Base-by-base conservation (phyloP, 2,888 invertebrate species). In the Habroteleia sp. region DNA sequence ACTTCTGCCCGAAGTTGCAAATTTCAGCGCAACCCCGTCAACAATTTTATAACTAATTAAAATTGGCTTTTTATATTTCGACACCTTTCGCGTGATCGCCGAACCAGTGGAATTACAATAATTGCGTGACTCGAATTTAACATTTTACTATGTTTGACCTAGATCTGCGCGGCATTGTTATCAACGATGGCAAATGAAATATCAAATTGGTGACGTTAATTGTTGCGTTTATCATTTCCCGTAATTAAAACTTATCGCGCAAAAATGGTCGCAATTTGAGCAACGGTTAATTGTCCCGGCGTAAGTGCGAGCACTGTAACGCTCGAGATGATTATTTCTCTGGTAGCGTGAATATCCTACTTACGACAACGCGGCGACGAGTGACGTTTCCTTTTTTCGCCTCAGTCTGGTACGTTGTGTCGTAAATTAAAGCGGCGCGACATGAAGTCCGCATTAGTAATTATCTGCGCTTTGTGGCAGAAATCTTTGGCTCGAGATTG, bases 291-390 rank as follows among this genome's bases (percentile, higher is more conserved):
- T 62, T 63, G 54, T 63, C 58, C 20, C 48, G 39, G 13, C 17
- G 42, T 39, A 52, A 39, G 39, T 46, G 65, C 56, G 60, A 65
- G 48, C 46, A 62, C 60, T 48, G 69, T 78, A 80, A 85, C 86
- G 81, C 82, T 84, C 79, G 81, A 77, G 73, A 80, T 76, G 83
- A 86, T 86, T 85, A 85, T 81, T 80, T n/a, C n/a, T 78, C 79
- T 80, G 77, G 79, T 72, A 77, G 79, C 56, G 71, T 46, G 71
- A 63, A 29, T 17, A 79, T 82, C 78, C 79, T 65, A 81, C 77
- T 69, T 76, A 76, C 79, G 80, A n/a, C n/a, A 35, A 31, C 13
- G 33, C 8, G 13, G 25, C 39, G 27, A 44, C n/a, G 33, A 81
- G 42, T 82, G 80, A 76, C 66, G 65, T 25, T 25, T 25, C 42